Base-by-base conservation (phyloP, 2,797 vertebrate species). In the Scolopax bukidnonensis region DNA sequence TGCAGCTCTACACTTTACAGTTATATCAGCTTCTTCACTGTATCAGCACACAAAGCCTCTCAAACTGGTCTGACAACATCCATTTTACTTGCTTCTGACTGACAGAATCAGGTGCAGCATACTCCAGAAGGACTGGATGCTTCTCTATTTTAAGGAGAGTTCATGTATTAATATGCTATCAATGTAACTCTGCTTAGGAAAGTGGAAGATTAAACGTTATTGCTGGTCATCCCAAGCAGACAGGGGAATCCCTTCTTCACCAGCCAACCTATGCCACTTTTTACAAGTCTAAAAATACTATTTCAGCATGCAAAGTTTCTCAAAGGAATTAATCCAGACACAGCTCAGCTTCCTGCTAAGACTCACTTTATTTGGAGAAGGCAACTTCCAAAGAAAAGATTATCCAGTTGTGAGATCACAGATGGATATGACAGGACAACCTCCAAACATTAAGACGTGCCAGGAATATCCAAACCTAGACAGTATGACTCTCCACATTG, bases 101-200 rank as follows among this genome's bases (percentile, higher is more conserved):
- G 96, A 96, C 93, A 94, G 92, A 85, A 96, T 90, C 95, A 96
- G 93, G 81, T 97, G 96, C 84, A 89, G 71, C 86, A 93, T 24
- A 65, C 32, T 90, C 74, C 86, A 93, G 86, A 87, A 71, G 86
- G 56, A 93, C 84, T 24, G 59, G 63, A 94, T 84, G 59, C 78
- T 59, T 87, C 84, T 87, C 94, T 96, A 74, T 96, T 97, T 96
- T 90, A 93, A 91, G 92, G 6, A 68, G n/a, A 91, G 86, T 93
- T 93, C 79, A 89, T 81, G 51, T 33, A 90, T 92, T 90, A 92
- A 92, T 53, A 87, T 74, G 63, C 56, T 84, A 59, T 59, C 77
- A 93, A 27, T 63, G 74, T 63, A 89, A 87, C 54, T 90, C 67
- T 67, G 63, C 51, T 84, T 60, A 60, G 53, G 77, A 82, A 92